Evolutionary conservation across 2,888 invertebrate species (phyloP), one percentile per base, ranked within the genome.

Genomic region (Acleris sparsana): DNA sequence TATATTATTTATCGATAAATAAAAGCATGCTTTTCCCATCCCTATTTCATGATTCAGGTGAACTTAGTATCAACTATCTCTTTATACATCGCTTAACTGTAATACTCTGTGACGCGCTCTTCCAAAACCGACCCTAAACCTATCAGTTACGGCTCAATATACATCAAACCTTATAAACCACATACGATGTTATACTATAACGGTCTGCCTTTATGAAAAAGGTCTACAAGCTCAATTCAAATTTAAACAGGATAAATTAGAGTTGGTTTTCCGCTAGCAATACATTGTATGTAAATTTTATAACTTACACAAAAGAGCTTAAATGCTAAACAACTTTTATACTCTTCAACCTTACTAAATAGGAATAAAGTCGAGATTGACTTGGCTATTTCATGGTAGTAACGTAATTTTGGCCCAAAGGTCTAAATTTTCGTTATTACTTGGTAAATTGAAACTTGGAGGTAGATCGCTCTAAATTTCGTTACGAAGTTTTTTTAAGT

Each of bases 51-150:
- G 73, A 72, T 79, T 73, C 80, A 82, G 82, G 80, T 82, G 79
- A 83, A 85, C 80, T 84, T 79, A 76, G 76, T 77, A 75, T 79
- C 81, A 83, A 85, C 84, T 84, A 84, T 85, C 83, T 84, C 82
- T 80, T 80, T 77, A 76, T 76, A 78, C 80, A 83, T 81, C 82
- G 76, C 80, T 83, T 81, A 80, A 73, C 74, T 74, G 74, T 69
- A 70, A 75, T 75, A 75, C 74, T 75, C 39, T 69, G 63, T 64
- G 62, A 44, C 59, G 39, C 29, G 11, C 9, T 20, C 7, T 5
- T 60, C 2, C 2, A 74, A 69, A 64, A 52, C 58, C 53, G 46
- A 46, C 72, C 64, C 62, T 73, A 70, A 49, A 3, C 1, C 16
- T 18, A 3, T 6, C 0, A 2, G 0, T 5, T 63, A 69, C 33